Conservation (phyloP, 2,113 vertebrate genomes). For the Oreochromis tanganicae region DNA sequence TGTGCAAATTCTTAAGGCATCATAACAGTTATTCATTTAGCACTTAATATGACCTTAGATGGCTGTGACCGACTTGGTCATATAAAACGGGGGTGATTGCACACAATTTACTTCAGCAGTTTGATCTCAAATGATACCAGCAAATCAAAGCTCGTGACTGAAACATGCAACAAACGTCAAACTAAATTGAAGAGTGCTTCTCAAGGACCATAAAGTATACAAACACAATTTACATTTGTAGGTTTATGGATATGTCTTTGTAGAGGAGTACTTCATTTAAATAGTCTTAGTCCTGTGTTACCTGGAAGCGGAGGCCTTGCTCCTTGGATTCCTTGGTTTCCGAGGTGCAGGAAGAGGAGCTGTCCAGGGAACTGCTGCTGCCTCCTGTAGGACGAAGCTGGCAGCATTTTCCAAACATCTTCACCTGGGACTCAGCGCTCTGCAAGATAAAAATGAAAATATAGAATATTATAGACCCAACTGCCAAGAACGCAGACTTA, state of each 20-base stretch:
- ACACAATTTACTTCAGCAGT: background rate
- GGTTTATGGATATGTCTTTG: background rate
- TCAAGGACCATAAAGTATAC: background rate
- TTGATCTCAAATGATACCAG: background rate
- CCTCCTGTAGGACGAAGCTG: conserved; percentile 88
- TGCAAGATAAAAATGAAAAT: conserved; percentile 42
- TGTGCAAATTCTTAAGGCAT: background rate
- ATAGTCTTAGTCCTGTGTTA: conserved; percentile 29
- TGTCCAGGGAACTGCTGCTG: conserved; percentile 93
- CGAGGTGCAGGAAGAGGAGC: conserved; percentile 85
- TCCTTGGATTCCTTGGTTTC: conserved; percentile 81
- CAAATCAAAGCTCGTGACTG: background rate
- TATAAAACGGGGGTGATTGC: background rate
- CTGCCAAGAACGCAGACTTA: background rate
- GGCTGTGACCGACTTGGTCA: background rate
- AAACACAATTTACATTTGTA: background rate
- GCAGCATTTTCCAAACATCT: conserved; percentile 91
- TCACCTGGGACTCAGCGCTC: conserved; percentile 85
- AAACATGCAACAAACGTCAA: background rate
- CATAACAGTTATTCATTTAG: background rate
- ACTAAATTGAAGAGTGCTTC: background rate
- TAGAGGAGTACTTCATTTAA: background rate
- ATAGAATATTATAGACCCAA: background rate
- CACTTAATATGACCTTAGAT: background rate
- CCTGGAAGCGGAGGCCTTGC: conserved; percentile 87